A percentile compares a stretch with the other conserved stretches of the same genome.
Conservation (phyloP, 2,888 invertebrate species). For the Chesias legatella region DNA sequence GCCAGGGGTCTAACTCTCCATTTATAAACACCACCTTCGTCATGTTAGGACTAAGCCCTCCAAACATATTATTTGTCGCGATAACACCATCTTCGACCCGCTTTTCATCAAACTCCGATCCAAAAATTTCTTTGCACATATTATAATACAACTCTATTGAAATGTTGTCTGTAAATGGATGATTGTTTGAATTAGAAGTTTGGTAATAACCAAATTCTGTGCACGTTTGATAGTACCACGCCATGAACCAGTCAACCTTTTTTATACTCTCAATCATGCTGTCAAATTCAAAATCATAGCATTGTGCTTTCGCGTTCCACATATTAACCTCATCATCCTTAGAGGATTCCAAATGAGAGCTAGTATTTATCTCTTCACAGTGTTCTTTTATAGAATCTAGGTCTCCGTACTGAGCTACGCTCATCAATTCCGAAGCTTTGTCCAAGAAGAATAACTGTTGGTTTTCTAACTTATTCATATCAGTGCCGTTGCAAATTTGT, state of each 20-base stretch:
- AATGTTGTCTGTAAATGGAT: constrained; percentile 79
- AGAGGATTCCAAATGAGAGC: constrained; percentile 26
- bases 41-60: constrained; percentile 67
- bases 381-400: constrained; percentile 42
- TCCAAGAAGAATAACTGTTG: constrained; percentile 56
- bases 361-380: constrained; percentile 39
- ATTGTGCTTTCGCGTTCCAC: constrained; percentile 40
- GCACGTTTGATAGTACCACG: constrained; percentile 88
- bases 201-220: constrained; percentile 88
- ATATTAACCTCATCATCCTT: constrained; percentile 33
- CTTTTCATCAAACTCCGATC: constrained; percentile 52
- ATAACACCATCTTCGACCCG: constrained; percentile 55
- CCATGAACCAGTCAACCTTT: constrained; percentile 37
- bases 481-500: constrained; percentile 52
- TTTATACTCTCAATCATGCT: constrained; percentile 43
- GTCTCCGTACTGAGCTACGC: constrained; percentile 54
- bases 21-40: constrained; percentile 80
- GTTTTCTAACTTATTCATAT: constrained; percentile 53
- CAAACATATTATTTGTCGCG: constrained; percentile 72
- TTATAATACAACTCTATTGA: constrained; percentile 60
- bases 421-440: constrained; percentile 50
- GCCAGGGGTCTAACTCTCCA: constrained; percentile 82
- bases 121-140: constrained; percentile 64
- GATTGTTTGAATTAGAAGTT: constrained; percentile 77
- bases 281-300: constrained; percentile 54